Evolutionary conservation across 2,113 vertebrate genomes (phyloP).

Genomic region (Echinops telfairi): DNA sequence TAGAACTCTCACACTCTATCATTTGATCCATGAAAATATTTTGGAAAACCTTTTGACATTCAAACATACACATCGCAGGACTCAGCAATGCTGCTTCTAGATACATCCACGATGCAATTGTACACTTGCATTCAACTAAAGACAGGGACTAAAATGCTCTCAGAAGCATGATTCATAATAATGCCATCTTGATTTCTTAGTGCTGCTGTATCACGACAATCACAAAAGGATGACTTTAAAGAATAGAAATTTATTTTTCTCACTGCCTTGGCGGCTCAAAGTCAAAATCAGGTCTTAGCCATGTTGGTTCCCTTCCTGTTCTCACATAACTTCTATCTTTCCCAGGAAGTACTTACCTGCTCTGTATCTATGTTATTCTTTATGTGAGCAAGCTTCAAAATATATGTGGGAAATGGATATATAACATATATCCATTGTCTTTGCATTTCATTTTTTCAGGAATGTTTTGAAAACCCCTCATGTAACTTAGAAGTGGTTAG

Average conservation of each 20-base stretch:
- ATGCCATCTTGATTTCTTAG: not conserved
- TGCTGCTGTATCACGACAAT: not conserved
- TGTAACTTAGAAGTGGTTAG: not conserved
- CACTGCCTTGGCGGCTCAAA: not conserved
- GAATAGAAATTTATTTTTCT: not conserved
- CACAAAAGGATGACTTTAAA: not conserved
- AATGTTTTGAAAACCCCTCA: too few species aligned
- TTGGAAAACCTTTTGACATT: not conserved
- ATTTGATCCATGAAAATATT: rapidly evolving
- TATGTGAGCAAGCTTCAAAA: too few species aligned
- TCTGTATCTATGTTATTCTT: not conserved
- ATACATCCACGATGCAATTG: not conserved
- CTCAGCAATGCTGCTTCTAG: not conserved
- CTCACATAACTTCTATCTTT: not conserved
- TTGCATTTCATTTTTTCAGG: too few species aligned
- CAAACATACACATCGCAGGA: not conserved
- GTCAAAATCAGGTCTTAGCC: not conserved
- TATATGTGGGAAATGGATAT: too few species aligned
- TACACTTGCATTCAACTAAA: not conserved
- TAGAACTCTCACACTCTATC: not conserved
- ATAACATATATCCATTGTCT: too few species aligned
- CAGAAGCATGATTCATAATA: not conserved
- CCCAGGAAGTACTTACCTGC: not conserved
- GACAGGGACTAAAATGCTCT: not conserved
- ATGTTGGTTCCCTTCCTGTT: not conserved